phyloP scores from a whole-genome alignment of 2,888 invertebrate species.

The Himalopsyche anomala region DNA sequence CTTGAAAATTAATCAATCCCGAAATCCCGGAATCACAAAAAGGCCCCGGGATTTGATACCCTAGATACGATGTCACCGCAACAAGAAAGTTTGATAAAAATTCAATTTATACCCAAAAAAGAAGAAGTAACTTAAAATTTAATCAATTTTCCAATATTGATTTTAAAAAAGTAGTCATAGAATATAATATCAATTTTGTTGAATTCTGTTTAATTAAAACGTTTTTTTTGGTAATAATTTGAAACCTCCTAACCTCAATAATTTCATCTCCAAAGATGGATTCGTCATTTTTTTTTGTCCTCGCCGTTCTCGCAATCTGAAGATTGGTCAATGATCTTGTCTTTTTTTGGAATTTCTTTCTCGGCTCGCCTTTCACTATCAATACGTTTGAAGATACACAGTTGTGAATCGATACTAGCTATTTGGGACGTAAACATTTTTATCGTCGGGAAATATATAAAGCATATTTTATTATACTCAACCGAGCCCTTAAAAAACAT shows the following conservation, averaged over 20 bases:
- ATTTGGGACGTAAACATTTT: no score
- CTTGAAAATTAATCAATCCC: no score
- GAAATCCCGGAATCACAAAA: no score
- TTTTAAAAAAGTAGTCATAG: background rate
- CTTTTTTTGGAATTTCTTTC: conserved; percentile 10
- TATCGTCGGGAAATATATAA: no score
- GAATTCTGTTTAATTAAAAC: conserved; percentile 9
- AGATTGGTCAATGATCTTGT: conserved; percentile 5
- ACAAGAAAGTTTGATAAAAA: background rate
- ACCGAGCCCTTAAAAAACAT: no score
- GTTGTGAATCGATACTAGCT: no score
- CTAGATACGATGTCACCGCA: no score
- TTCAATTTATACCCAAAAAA: background rate
- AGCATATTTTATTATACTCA: no score
- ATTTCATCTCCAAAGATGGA: background rate
- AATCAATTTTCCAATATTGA: background rate
- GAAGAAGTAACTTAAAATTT: background rate
- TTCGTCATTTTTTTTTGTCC: conserved; percentile 22
- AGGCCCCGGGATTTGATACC: no score
- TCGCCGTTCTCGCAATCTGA: background rate
- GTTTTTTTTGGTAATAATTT: background rate
- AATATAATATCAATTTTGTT: background rate
- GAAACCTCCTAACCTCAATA: conserved; percentile 38
- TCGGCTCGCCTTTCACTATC: background rate
- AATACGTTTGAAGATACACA: background rate